Percentiles rank a stretch among this genome's conserved stretches.
Conservation (phyloP, 2,113 vertebrate species). For the Spilogale gracilis region DNA sequence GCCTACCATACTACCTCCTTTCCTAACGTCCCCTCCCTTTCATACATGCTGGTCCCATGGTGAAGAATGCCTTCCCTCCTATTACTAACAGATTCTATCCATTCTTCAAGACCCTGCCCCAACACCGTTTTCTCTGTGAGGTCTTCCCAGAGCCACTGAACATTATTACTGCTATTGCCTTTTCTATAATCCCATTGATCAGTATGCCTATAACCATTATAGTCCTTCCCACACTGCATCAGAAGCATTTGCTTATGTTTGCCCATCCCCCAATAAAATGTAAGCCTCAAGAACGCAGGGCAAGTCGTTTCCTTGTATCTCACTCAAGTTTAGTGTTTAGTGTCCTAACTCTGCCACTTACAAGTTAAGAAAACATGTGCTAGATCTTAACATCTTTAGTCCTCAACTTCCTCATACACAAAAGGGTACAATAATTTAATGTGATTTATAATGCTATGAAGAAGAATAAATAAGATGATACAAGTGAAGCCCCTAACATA, state of each 20-base stretch:
- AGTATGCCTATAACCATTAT: background rate
- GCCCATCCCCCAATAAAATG: background rate
- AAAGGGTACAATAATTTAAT: background rate
- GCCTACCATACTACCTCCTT: background rate
- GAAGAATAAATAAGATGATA: background rate
- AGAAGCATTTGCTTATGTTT: too few relatives aligned
- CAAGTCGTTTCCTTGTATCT: background rate
- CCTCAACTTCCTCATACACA: background rate
- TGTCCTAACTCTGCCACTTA: background rate
- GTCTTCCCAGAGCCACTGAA: background rate
- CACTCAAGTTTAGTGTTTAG: background rate
- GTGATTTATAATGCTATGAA: background rate
- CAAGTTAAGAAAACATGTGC: background rate
- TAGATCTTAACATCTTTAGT: background rate
- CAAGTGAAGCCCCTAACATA: background rate
- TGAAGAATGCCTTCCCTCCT: background rate
- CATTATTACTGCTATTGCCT: background rate
- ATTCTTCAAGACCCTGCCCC: background rate
- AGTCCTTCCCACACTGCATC: background rate
- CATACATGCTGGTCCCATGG: background rate
- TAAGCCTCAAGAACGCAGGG: background rate
- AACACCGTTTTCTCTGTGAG: background rate
- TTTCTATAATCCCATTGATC: background rate
- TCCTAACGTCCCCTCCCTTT: background rate
- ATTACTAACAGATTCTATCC: background rate